These are phyloP conservation scores for Enoplosus armatus DNA, from an alignment of 2,797 vertebrate genomes.

Conservation along the genomic window DNA sequence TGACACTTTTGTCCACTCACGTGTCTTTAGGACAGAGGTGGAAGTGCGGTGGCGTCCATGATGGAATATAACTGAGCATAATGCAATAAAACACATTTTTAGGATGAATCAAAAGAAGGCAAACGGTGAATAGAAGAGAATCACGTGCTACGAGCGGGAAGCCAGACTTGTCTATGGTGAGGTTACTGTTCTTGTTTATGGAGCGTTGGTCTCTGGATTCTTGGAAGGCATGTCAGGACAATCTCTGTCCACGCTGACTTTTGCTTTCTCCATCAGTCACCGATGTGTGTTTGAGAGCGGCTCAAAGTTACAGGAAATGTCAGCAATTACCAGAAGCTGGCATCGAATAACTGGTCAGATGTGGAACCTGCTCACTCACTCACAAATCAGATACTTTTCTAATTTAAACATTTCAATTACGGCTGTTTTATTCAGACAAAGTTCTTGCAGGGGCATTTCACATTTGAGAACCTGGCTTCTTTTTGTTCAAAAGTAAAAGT, in stretches of 20 bases:
- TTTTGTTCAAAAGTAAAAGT: background rate
- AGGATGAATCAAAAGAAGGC: background rate
- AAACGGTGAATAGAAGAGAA: background rate
- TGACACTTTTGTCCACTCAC: no score
- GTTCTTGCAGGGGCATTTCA: background rate
- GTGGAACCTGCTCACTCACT: background rate
- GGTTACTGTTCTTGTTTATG: constrained; percentile 44
- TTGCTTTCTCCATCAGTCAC: background rate
- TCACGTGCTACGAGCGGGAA: background rate
- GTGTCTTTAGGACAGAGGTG: background rate
- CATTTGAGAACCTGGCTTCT: background rate
- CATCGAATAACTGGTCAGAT: background rate
- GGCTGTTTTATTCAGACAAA: background rate
- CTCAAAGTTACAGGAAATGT: background rate
- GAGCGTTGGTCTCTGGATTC: constrained; percentile 47
- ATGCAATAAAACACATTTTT: background rate
- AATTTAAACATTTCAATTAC: background rate
- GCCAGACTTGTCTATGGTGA: background rate
- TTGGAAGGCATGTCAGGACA: constrained; percentile 50
- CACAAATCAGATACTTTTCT: background rate
- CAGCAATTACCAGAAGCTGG: background rate
- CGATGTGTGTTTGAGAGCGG: background rate
- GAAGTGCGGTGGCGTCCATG: background rate
- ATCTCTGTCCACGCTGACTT: constrained; percentile 20
- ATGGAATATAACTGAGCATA: no score